Percentiles rank a stretch among this genome's conserved stretches.
Evolutionary conservation across 1,140 invertebrate genomes (phyloP).

Genomic region (Calephelis virginiensis): DNA sequence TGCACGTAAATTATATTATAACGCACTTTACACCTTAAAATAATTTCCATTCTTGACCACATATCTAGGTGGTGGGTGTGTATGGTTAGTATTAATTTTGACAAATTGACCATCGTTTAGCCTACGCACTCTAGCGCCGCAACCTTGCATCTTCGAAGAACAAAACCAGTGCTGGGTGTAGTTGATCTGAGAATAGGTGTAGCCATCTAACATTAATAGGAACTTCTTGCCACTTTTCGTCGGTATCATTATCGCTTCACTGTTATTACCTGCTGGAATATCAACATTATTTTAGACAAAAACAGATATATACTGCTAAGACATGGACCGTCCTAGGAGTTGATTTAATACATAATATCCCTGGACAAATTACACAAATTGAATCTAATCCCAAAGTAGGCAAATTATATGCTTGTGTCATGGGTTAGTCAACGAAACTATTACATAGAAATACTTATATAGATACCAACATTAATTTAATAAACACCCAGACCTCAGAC

Average conservation of each 20-base stretch:
- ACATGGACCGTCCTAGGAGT: too few relatives aligned
- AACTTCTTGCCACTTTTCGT: slow-evolving; percentile 48
- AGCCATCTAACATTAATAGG: slow-evolving; percentile 51
- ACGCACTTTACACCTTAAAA: slow-evolving; percentile 26
- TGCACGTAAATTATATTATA: too few relatives aligned
- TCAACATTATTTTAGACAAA: background rate
- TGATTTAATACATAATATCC: too few relatives aligned
- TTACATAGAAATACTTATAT: too few relatives aligned
- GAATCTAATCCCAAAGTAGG: too few relatives aligned
- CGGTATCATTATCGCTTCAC: slow-evolving; percentile 45
- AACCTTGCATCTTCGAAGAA: slow-evolving; percentile 43
- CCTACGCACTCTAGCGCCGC: slow-evolving; percentile 35
- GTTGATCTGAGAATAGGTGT: slow-evolving; percentile 55
- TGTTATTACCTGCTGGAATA: slow-evolving; percentile 3
- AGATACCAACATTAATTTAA: too few relatives aligned
- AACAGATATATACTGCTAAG: too few relatives aligned
- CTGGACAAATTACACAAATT: too few relatives aligned
- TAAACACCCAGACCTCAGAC: too few relatives aligned
- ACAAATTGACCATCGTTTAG: slow-evolving; percentile 25
- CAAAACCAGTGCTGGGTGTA: slow-evolving; percentile 46
- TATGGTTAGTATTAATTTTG: slow-evolving; percentile 29
- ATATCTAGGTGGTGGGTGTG: slow-evolving; percentile 34
- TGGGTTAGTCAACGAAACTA: too few relatives aligned
- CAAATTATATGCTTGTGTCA: too few relatives aligned
- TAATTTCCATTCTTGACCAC: slow-evolving; percentile 30